Percentiles rank a stretch among this genome's conserved stretches.
These are phyloP conservation scores for Odontomachus brunneus DNA, from an alignment of 1,140 invertebrate genomes.

Conservation along the genomic window DNA sequence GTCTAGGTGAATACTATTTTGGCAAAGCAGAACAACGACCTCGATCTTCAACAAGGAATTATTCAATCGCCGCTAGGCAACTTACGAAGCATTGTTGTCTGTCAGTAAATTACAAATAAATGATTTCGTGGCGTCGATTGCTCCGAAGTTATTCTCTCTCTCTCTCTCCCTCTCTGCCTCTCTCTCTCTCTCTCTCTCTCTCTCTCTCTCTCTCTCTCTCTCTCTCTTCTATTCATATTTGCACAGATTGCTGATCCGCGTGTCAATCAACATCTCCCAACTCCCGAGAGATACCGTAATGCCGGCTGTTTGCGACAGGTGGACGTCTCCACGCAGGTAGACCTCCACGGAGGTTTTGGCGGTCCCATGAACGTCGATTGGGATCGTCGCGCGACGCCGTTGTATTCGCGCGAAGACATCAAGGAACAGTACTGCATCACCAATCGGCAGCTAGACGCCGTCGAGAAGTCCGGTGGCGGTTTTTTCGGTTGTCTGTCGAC, in stretches of 20 bases:
- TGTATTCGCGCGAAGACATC: slow-evolving; percentile 96
- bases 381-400: slow-evolving; percentile 86
- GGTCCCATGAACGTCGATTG: slow-evolving; percentile 78
- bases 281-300: background rate
- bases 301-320: slow-evolving; percentile 73
- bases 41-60: background rate
- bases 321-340: slow-evolving; percentile 85
- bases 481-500: slow-evolving; percentile 94
- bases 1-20: background rate
- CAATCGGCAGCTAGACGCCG: slow-evolving; percentile 93
- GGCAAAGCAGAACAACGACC: no score
- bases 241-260: slow-evolving; percentile 6
- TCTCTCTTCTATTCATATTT: background rate
- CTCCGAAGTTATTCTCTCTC: background rate
- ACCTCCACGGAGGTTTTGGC: slow-evolving; percentile 79
- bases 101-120: background rate
- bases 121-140: background rate
- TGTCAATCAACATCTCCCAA: slow-evolving; percentile 32
- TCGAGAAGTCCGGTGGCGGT: slow-evolving; percentile 91
- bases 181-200: no score
- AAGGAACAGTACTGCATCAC: slow-evolving; percentile 97
- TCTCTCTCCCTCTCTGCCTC: background rate
- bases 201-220: no score
- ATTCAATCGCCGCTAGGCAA: background rate
- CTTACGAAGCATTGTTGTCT: background rate